These are phyloP conservation scores for Butorides virescens DNA, from an alignment of 2,113 vertebrate genomes.

Conservation along the genomic window DNA sequence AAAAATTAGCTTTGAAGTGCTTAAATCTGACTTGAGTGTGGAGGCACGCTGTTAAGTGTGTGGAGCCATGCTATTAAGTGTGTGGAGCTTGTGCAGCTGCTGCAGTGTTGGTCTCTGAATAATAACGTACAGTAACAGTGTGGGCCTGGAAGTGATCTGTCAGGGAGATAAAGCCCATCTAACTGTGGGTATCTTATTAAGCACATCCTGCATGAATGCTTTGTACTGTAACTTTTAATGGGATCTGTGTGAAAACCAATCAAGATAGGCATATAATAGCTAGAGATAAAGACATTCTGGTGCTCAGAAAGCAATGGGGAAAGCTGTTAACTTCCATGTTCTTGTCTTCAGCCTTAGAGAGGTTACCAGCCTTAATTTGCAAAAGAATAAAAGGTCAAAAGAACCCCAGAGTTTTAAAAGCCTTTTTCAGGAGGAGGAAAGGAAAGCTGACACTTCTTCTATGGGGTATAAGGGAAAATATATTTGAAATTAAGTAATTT, in stretches of 20 bases:
- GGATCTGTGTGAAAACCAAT: conserved; percentile 19
- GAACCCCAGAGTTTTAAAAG: neutral
- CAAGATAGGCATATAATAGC: neutral
- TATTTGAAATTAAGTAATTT: neutral
- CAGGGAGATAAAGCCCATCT: conserved; percentile 4
- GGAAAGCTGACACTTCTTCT: neutral
- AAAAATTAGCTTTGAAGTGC: neutral
- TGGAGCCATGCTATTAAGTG: neutral
- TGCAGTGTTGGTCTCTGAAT: neutral
- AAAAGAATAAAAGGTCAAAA: neutral
- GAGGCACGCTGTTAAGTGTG: neutral
- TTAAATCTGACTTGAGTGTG: neutral
- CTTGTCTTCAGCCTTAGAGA: neutral
- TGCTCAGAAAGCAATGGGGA: neutral
- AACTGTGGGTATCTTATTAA: neutral
- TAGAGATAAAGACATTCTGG: neutral
- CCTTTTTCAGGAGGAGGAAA: neutral
- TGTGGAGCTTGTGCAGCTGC: neutral
- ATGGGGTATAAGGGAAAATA: neutral
- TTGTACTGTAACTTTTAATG: conserved; percentile 34
- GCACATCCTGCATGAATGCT: neutral
- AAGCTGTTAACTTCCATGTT: neutral
- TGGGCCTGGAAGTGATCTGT: neutral
- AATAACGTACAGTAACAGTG: neutral
- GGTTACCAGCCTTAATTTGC: neutral